Percentiles rank a stretch among this genome's conserved stretches.
Evolutionary conservation across 2,797 vertebrate genomes (phyloP).

Genomic region (Phataginus tricuspis): DNA sequence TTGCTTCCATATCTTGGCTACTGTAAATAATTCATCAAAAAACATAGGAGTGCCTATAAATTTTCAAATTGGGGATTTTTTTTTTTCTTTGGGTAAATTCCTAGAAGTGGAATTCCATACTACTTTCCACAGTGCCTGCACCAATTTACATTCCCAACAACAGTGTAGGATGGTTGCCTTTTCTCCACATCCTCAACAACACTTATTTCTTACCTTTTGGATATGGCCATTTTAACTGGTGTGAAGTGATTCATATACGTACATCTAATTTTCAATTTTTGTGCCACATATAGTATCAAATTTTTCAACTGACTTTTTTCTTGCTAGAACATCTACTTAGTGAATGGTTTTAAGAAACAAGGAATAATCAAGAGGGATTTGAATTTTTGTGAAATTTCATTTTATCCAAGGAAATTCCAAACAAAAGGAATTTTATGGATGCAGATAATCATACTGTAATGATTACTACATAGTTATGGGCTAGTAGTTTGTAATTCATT

Average conservation of each 20-base stretch:
- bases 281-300: not conserved
- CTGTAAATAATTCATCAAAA: too few species aligned
- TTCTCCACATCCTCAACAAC: too few species aligned
- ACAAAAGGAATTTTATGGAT: not conserved
- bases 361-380: slow-evolving; percentile 59
- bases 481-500: slow-evolving; percentile 60
- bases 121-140: too few species aligned
- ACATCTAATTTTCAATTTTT: not conserved
- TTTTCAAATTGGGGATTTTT: too few species aligned
- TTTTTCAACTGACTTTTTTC: slow-evolving; percentile 17
- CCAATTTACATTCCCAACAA: too few species aligned
- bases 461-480: not conserved
- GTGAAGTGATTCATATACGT: not conserved
- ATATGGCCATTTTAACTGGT: too few species aligned
- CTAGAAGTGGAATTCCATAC: too few species aligned
- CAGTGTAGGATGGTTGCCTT: too few species aligned
- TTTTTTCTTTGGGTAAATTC: too few species aligned
- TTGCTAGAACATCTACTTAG: slow-evolving; percentile 44
- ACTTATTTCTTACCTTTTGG: too few species aligned
- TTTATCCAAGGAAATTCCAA: slow-evolving; percentile 32
- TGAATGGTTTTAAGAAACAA: slow-evolving; percentile 62
- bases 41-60: too few species aligned
- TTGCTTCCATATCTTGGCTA: too few species aligned
- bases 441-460: slow-evolving; percentile 5
- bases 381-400: slow-evolving; percentile 49